Conservation (phyloP, 2,113 vertebrate genomes). For the Brachionichthys hirsutus region DNA sequence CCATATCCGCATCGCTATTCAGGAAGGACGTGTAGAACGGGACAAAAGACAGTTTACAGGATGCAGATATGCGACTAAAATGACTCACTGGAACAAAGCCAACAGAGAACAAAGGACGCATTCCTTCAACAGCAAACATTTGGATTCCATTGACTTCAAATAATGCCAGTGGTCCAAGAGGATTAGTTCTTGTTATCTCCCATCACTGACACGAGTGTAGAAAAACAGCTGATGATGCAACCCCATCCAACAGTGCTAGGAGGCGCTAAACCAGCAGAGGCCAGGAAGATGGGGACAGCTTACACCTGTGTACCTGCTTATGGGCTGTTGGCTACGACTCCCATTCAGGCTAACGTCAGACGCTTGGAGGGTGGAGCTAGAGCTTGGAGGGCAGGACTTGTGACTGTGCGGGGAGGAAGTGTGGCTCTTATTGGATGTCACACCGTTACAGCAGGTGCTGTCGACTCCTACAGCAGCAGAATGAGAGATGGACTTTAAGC, state of each 20-base stretch:
- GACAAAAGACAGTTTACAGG: neutral
- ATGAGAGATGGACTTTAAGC: neutral
- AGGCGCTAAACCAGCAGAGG: no score
- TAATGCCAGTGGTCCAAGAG: no score
- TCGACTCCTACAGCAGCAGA: constrained; percentile 80
- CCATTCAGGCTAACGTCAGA: constrained; percentile 93
- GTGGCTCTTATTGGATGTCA: constrained; percentile 88
- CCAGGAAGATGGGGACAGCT: no score
- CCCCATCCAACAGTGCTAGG: no score
- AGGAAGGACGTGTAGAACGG: neutral
- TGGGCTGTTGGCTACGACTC: constrained; percentile 85
- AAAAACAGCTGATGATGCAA: no score
- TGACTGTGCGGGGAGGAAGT: constrained; percentile 88
- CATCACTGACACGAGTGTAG: no score
- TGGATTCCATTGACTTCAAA: no score
- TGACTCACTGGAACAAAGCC: no score
- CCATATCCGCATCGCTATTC: constrained; percentile 96
- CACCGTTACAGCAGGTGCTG: constrained; percentile 95
- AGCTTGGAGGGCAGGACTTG: constrained; percentile 82
- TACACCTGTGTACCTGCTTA: constrained; percentile 83
- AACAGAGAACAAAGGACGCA: no score
- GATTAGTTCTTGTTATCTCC: no score
- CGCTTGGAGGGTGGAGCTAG: constrained; percentile 76
- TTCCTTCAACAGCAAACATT: no score
- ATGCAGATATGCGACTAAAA: no score